Base-by-base conservation (phyloP, 2,888 invertebrate genomes). In the Eueremaeus valkanovi region DNA sequence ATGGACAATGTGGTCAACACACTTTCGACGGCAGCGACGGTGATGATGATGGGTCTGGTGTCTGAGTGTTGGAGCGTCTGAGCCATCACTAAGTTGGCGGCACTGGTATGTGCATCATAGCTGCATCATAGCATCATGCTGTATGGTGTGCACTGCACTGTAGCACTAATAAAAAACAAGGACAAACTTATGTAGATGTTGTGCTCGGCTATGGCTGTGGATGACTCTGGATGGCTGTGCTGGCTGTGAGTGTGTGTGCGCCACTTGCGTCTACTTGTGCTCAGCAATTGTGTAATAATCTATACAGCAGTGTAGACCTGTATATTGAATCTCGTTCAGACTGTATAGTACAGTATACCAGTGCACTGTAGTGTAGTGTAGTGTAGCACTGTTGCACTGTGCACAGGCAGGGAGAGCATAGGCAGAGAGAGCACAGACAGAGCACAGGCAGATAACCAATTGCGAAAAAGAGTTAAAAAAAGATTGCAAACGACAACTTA, bases 101-200 rank as follows among this genome's bases (percentile, higher is more conserved):
- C 63, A 58, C 58, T 58, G 24, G 45, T 45, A 45, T 40, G 45
- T 36, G 55, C n/a, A n/a, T n/a, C n/a, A n/a, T n/a, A n/a, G n/a
- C n/a, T n/a, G n/a, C n/a, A n/a, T n/a, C n/a, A n/a, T n/a, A n/a
- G n/a, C n/a, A n/a, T n/a, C n/a, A n/a, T n/a, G n/a, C n/a, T n/a
- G n/a, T n/a, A n/a, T n/a, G n/a, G n/a, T n/a, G n/a, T n/a, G n/a
- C n/a, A n/a, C n/a, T n/a, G 55, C 55, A 55, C 55, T 55, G 55
- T 55, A 24, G 27, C 36, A 36, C 66, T 36, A 66, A 66, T 36
- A 33, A 66, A 33, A 66, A 36, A 66, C 66, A 66, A 66, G 66
- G 68, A 68, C 68, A 68, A 68, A 42, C 36, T 66, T 36, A 68
- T 68, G 68, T 68, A 68, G 68, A 68, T 40, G 68, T 68, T 68